A percentile compares a stretch with the other conserved stretches of the same genome.
Conservation (phyloP, 2,113 vertebrate species). For the Gymnogyps californianus region DNA sequence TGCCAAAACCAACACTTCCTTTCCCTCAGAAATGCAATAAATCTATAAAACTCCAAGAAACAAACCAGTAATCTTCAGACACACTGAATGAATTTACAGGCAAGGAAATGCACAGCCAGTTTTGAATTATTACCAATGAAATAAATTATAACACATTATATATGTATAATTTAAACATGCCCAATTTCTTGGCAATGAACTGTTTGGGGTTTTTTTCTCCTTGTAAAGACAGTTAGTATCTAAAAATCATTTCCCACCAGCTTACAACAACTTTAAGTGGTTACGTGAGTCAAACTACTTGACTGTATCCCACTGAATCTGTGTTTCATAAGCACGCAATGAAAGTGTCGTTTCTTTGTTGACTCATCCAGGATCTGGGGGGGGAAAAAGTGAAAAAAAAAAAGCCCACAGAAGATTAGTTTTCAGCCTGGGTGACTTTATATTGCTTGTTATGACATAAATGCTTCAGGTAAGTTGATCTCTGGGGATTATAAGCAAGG, state of each 20-base stretch:
- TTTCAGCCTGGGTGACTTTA: not conserved
- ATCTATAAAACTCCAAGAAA: constrained; percentile 40
- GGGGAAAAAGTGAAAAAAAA: accelerated
- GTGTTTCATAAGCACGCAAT: not conserved
- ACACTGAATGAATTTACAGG: constrained; percentile 49
- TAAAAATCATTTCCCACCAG: constrained; percentile 2
- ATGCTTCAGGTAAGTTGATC: not conserved
- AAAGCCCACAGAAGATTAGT: not conserved
- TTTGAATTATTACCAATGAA: constrained; percentile 40
- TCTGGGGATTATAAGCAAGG: not conserved
- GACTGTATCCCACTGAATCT: not conserved
- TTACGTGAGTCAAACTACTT: not conserved
- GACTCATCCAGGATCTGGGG: not conserved
- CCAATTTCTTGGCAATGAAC: constrained; percentile 12
- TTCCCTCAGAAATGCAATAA: constrained; percentile 25
- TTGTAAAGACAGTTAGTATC: constrained; percentile 8
- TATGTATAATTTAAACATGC: constrained; percentile 11
- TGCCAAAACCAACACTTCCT: constrained; percentile 58
- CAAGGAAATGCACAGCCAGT: constrained; percentile 3
- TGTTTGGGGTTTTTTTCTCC: not conserved
- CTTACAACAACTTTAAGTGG: not conserved
- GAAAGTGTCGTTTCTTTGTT: not conserved
- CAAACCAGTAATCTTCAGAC: constrained; percentile 23
- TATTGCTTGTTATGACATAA: not conserved
- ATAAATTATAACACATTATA: constrained; percentile 43